Evolutionary conservation across 2,797 vertebrate genomes (phyloP), one percentile per base, ranked within the genome.

Genomic region (Ibycter americanus): DNA sequence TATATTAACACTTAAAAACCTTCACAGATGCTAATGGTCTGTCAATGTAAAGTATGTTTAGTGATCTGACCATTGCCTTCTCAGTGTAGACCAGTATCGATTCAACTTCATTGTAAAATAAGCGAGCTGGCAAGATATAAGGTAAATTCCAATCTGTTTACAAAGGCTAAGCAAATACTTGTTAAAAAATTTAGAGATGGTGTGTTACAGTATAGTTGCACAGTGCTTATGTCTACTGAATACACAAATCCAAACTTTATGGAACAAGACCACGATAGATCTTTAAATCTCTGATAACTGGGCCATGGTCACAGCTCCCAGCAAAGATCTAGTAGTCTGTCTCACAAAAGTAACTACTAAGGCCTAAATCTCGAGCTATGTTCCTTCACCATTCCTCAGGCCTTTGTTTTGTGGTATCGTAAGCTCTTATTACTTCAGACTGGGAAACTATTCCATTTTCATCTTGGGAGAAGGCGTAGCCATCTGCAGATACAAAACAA

Each of bases 391-490:
- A 99, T 94, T 99, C 99, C 42, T 98, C 99, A 36, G 99, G 98
- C 98, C 99, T 98, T 98, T 99, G 99, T 93, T 99, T 99, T 77
- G 99, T 99, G 98, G 99, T 99, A 95, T 99, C 99, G 7, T 99
- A 99, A 6, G 99, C 99, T 98, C 99, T 96, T 98, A 99, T 99
- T 90, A 99, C 99, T 98, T 99, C 99, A 21, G 99, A 99, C 98
- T 99, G 99, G 22, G 99, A 99, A 96, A 99, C 99, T 31, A 99
- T 99, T 78, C 99, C 99, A 47, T 99, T 99, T 98, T 99, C 99
- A 70, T 99, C 99, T 98, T 99, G 99, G 91, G 99, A 99, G 98
- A 99, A 99, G 80, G 99, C 99, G 1, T 99, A 99, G 83, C 99
- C 99, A 34, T 99, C 99, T 99, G 98, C 26, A 98, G 89, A 86